Evolutionary conservation across 2,888 invertebrate species (phyloP), one percentile per base, ranked within the genome.

Genomic region (Alsophila aescularia): DNA sequence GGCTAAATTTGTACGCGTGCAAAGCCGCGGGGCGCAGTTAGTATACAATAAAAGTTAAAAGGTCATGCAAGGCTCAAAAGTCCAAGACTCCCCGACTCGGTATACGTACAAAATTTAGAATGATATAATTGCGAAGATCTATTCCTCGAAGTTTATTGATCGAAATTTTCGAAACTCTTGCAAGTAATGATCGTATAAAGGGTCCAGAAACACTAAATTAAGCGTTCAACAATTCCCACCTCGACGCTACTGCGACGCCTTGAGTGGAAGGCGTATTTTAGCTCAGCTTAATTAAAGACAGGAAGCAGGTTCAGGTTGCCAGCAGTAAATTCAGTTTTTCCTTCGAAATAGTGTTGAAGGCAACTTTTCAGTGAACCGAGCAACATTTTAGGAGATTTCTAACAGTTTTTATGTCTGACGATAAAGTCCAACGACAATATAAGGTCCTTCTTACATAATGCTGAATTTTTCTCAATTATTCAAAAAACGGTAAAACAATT

Each of bases 201-300:
- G 35, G 50, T 16, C 21, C 49, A 45, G 50, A 56, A 42, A 16
- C 41, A 51, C 40, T 51, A 50, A 51, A 56, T 50, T 49, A 50
- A 50, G 50, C 37, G 45, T 42, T 51, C 39, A 51, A 43, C 49
- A 50, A 57, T 57, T 43, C 37, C 36, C 52, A 52, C 57, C 48
- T 52, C 44, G 18, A 24, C 24, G n/a, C n/a, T 2, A 24, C 1
- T 2, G 7, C 24, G 24, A 31, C 48, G 41, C 45, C 47, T 44
- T 37, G 16, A 44, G 53, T 43, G 48, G 50, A 58, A 36, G 47
- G 51, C 42, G 47, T 57, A 52, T 57, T 57, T 57, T 35, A 52
- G 36, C 57, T 44, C 31, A 52, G 49, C 52, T 54, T 54, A 59
- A 62, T 62, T 62, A 62, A 53, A 45, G 53, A 18, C 54, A 57